phyloP scores from a whole-genome alignment of 1,140 invertebrate genomes.

The Oncopodura yosiiana region DNA sequence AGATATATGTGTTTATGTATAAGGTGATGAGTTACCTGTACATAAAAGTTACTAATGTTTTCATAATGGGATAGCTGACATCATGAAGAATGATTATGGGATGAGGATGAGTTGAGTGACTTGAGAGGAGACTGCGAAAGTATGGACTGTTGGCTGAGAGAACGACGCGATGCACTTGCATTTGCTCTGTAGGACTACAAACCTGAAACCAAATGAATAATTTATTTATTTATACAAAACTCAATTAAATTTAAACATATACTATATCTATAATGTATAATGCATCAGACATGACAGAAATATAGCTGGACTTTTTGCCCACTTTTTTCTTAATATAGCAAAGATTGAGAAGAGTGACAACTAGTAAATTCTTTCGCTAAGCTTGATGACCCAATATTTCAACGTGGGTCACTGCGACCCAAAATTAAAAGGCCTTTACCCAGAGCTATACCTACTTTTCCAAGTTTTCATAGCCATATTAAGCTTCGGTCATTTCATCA shows the following conservation, averaged over 20 bases:
- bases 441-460: too few relatives aligned
- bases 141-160: slow-evolving; percentile 89
- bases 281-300: too few relatives aligned
- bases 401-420: too few relatives aligned
- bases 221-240: not conserved
- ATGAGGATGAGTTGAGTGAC: slow-evolving; percentile 67
- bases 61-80: slow-evolving; percentile 77
- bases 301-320: too few relatives aligned
- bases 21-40: slow-evolving; percentile 48
- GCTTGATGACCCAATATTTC: too few relatives aligned
- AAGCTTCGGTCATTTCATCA: too few relatives aligned
- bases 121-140: slow-evolving; percentile 71
- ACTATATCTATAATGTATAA: too few relatives aligned
- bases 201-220: slow-evolving; percentile 16
- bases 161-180: slow-evolving; percentile 90
- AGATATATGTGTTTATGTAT: not conserved
- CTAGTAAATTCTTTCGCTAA: too few relatives aligned
- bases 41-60: slow-evolving; percentile 90
- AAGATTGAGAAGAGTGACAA: too few relatives aligned
- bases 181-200: slow-evolving; percentile 42
- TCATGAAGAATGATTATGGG: slow-evolving; percentile 89
- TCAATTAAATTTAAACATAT: not conserved
- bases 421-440: too few relatives aligned
- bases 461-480: too few relatives aligned
- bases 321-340: too few relatives aligned